A percentile compares a stretch with the other conserved stretches of the same genome.
These are phyloP conservation scores for Hirudinaria manillensis DNA, from an alignment of 2,888 invertebrate genomes.

Conservation along the genomic window DNA sequence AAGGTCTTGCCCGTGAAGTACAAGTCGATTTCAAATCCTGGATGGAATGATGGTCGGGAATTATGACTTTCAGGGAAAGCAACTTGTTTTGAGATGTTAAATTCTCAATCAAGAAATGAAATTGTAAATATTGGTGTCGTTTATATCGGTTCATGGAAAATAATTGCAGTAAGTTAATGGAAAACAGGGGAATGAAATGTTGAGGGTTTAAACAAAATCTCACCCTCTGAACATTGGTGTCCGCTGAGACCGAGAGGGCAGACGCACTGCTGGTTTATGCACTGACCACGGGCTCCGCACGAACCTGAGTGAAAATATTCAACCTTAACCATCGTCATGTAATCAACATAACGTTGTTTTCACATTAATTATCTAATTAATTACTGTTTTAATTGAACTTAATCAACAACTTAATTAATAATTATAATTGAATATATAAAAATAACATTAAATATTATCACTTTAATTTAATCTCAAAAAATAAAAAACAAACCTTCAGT, in stretches of 20 bases:
- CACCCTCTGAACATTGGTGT: neutral
- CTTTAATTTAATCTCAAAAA: neutral
- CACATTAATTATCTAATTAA: neutral
- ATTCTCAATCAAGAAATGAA: no score
- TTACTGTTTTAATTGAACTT: neutral
- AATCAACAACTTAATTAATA: neutral
- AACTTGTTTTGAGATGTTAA: no score
- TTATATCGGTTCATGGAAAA: no score
- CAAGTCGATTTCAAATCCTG: no score
- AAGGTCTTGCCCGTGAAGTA: no score
- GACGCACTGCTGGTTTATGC: neutral
- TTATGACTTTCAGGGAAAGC: no score
- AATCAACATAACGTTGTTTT: neutral
- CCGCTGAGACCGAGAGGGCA: conserved; percentile 1
- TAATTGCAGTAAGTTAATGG: no score
- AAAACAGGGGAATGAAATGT: no score
- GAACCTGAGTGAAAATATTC: neutral
- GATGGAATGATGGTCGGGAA: no score
- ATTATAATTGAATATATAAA: neutral
- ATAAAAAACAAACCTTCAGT: no score
- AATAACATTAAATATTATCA: neutral
- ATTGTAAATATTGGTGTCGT: no score
- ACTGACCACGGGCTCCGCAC: neutral
- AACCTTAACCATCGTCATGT: neutral
- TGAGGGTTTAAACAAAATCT: neutral